Conservation (phyloP, 2,113 vertebrate species). For the Zingel zingel region DNA sequence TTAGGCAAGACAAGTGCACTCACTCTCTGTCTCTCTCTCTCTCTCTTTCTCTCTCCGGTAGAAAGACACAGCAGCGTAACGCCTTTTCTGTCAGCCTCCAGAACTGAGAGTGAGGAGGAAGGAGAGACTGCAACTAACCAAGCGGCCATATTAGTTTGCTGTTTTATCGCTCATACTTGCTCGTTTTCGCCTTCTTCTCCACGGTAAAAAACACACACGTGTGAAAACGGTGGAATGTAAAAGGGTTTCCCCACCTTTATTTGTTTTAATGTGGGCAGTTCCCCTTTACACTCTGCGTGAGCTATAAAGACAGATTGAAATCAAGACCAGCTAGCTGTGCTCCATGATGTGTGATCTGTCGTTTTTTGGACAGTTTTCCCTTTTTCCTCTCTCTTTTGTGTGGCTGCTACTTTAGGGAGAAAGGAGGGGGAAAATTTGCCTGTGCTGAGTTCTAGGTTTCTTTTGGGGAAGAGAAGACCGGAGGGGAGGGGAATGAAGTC, state of each 20-base stretch:
- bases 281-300: slow-evolving; percentile 18
- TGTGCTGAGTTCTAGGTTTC: slow-evolving; percentile 84
- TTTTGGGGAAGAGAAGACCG: slow-evolving; percentile 85
- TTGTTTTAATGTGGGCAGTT: slow-evolving; percentile 43
- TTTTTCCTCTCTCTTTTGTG: slow-evolving; percentile 68
- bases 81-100: slow-evolving; percentile 69
- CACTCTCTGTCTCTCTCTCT: slow-evolving; percentile 56
- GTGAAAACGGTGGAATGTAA: slow-evolving; percentile 20
- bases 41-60: slow-evolving; percentile 40
- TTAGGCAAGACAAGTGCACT: slow-evolving; percentile 69
- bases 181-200: slow-evolving; percentile 31
- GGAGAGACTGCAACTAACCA: slow-evolving; percentile 48
- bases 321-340: slow-evolving; percentile 41
- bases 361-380: slow-evolving; percentile 65
- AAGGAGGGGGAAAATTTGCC: slow-evolving; percentile 77
- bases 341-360: slow-evolving; percentile 61
- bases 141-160: slow-evolving; percentile 74
- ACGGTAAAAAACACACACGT: slow-evolving; percentile 29
- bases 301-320: slow-evolving; percentile 39
- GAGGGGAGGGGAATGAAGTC: slow-evolving; percentile 68
- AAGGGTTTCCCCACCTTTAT: slow-evolving; percentile 72
- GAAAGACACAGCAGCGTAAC: slow-evolving; percentile 53
- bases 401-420: slow-evolving; percentile 76
- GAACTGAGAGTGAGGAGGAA: slow-evolving; percentile 50
- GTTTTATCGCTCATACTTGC: slow-evolving; percentile 38